A percentile compares a stretch with the other conserved stretches of the same genome.
Conservation (phyloP, 2,888 invertebrate genomes). For the Leptinotarsa tumamoca region DNA sequence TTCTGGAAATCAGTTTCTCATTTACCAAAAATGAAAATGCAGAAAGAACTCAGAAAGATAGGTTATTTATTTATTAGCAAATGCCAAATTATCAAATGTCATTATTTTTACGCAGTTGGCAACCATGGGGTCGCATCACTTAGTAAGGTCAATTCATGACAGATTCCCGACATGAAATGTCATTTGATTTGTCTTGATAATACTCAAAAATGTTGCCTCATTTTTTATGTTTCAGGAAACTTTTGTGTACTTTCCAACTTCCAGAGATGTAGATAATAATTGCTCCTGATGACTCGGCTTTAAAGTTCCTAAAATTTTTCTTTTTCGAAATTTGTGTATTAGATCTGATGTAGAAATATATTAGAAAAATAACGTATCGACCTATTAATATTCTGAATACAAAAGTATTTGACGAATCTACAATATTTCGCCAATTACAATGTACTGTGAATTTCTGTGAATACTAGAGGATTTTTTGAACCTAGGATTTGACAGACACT, state of each 20-base stretch:
- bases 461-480: background rate
- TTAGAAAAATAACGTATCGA: background rate
- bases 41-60: too few relatives aligned
- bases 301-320: conserved; percentile 16
- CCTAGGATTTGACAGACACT: conserved; percentile 7
- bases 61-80: too few relatives aligned
- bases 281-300: conserved; percentile 9
- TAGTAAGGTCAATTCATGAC: background rate
- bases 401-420: background rate
- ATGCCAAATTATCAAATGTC: too few relatives aligned
- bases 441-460: background rate
- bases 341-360: conserved; percentile 9
- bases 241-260: background rate
- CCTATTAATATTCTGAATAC: conserved; percentile 1
- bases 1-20: too few relatives aligned
- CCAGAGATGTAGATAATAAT: background rate
- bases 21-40: too few relatives aligned
- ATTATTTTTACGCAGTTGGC: too few relatives aligned
- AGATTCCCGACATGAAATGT: background rate
- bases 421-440: background rate
- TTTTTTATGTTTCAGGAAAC: background rate
- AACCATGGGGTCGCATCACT: too few relatives aligned
- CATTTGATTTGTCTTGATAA: background rate
- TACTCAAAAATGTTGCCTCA: background rate
- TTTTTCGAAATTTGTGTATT: conserved; percentile 15